phyloP scores from a whole-genome alignment of 2,797 vertebrate species.

The Crocodylus rhombifer region DNA sequence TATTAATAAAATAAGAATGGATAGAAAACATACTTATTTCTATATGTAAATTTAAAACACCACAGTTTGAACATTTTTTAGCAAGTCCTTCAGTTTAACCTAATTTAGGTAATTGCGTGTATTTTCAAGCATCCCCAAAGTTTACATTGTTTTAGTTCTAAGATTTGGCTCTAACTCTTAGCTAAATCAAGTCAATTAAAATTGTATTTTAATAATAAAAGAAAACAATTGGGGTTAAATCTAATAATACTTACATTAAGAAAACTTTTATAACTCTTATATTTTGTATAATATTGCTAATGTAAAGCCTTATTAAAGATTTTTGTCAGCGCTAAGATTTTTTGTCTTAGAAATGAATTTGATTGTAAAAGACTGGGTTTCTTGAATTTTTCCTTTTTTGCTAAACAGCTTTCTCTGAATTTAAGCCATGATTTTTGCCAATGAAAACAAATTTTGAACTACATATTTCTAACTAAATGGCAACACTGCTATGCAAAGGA shows the following conservation, averaged over 20 bases:
- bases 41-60: background rate
- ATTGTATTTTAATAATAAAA: background rate
- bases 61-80: background rate
- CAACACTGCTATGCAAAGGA: background rate
- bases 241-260: background rate
- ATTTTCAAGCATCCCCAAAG: background rate
- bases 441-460: constrained; percentile 1
- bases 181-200: background rate
- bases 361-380: background rate
- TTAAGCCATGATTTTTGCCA: background rate
- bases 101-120: background rate
- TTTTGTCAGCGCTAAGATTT: no score
- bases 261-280: background rate
- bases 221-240: background rate
- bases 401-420: background rate
- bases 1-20: background rate
- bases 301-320: background rate
- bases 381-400: background rate
- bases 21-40: background rate
- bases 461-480: background rate
- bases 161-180: background rate
- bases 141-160: background rate
- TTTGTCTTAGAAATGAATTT: no score
- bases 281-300: background rate
- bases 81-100: background rate